A percentile compares a stretch with the other conserved stretches of the same genome.
Conservation (phyloP, 2,113 vertebrate genomes). For the Andinoacara biseriatus region DNA sequence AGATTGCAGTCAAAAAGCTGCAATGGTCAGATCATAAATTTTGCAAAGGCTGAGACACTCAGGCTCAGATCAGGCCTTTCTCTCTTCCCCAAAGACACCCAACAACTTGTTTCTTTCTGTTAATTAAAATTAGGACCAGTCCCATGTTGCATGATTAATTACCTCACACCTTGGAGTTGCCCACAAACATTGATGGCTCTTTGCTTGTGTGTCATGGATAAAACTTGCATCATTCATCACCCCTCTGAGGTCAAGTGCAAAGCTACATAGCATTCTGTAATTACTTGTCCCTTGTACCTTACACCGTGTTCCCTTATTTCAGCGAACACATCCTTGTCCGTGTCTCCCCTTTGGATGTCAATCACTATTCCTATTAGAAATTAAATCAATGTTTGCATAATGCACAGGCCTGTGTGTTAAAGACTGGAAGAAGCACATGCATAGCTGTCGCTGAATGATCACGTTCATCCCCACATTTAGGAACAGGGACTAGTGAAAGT, state of each 20-base stretch:
- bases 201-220: conserved; percentile 63
- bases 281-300: conserved; percentile 55
- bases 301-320: conserved; percentile 37
- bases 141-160: conserved; percentile 79
- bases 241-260: conserved; percentile 72
- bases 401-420: background rate
- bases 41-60: conserved; percentile 25
- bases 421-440: too few species aligned
- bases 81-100: conserved; percentile 31
- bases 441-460: background rate
- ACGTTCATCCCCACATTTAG: background rate
- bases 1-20: conserved; percentile 34
- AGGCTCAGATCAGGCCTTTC: conserved; percentile 5
- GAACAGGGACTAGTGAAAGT: background rate
- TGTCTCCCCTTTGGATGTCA: conserved; percentile 6
- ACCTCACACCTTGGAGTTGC: conserved; percentile 54
- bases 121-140: conserved; percentile 73
- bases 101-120: conserved; percentile 60
- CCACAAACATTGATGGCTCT: conserved; percentile 72
- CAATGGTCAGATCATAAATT: conserved; percentile 50
- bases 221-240: conserved; percentile 76
- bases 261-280: conserved; percentile 71
- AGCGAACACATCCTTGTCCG: conserved; percentile 48
- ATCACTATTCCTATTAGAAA: conserved; percentile 30
- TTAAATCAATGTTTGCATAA: conserved; percentile 43